These are phyloP conservation scores for Aplodontia rufa DNA, from an alignment of 2,113 vertebrate genomes.

Conservation along the genomic window DNA sequence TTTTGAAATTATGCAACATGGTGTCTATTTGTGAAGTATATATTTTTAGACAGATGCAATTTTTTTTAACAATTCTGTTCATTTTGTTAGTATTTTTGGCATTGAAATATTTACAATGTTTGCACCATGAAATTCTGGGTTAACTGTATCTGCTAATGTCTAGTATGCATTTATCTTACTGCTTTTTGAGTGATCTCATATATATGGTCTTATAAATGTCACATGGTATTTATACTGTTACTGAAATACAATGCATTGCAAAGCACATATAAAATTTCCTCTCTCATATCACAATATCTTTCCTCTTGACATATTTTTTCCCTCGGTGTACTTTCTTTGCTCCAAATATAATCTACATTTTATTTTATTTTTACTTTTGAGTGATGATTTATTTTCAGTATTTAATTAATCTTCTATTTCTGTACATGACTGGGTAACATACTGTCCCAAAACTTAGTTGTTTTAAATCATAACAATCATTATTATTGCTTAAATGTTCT, in stretches of 20 bases:
- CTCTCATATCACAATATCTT: not conserved
- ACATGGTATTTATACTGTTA: slow-evolving; percentile 19
- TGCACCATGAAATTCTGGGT: slow-evolving; percentile 26
- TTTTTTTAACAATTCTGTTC: not conserved
- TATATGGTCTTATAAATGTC: slow-evolving; percentile 22
- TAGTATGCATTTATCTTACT: slow-evolving; percentile 23
- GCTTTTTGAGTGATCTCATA: slow-evolving; percentile 37
- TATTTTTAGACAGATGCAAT: not conserved
- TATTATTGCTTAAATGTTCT: not conserved
- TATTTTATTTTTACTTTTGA: slow-evolving; percentile 49
- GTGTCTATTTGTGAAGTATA: slow-evolving; percentile 28
- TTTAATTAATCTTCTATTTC: not conserved
- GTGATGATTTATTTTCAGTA: slow-evolving; percentile 2
- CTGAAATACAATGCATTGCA: slow-evolving; percentile 50
- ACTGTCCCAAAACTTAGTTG: not conserved
- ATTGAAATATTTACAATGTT: slow-evolving; percentile 49
- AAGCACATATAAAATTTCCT: not conserved
- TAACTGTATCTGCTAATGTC: slow-evolving; percentile 35
- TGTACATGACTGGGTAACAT: not conserved
- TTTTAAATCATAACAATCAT: not conserved
- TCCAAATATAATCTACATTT: not conserved
- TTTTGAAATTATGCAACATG: slow-evolving; percentile 69
- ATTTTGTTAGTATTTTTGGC: not conserved
- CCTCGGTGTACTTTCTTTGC: not conserved
- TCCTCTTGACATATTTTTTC: not conserved